Evolutionary conservation across 2,888 invertebrate species (phyloP), one percentile per base, ranked within the genome.

Genomic region (Heliothis peltigera): DNA sequence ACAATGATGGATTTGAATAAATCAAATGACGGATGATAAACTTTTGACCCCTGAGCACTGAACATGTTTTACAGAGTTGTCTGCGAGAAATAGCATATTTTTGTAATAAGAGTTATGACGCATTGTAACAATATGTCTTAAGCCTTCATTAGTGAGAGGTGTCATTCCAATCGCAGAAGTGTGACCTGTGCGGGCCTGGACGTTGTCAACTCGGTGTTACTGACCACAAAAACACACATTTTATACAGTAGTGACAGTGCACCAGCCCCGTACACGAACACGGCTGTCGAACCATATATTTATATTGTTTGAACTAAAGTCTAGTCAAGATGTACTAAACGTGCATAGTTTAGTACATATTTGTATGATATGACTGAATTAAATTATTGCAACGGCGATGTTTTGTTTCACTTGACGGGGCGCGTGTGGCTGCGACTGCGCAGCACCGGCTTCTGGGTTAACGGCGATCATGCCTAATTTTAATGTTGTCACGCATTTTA

Each of bases 321-420:
- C 77, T 79, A 77, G 77, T 77, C 67, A 59, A 74, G 49, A 59
- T 65, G 47, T 64, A 67, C 62, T 63, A 64, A 61, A 62, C 53
- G 54, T 75, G 60, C 43, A 62, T 70, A 75, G 44, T 75, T 77
- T 74, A 75, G n/a, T n/a, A n/a, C n/a, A 72, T 81, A 81, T 72
- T 82, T 84, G 80, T 87, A 87, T 88, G 19, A 84, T 87, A 88
- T 87, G 88, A 90, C 89, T 89, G 89, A 91, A 89, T 90, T 88
- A 87, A 88, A 84, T 84, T 64, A 85, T 87, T 87, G 82, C 83
- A 88, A 80, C 79, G 79, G 77, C 54, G 49, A 10, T 46, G 44
- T 22, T 54, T 57, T 61, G 70, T 80, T 71, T 77, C 22, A 10
- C 55, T 60, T 22, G 42, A 1, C 19, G 32, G 10, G 46, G 28